phyloP scores from a whole-genome alignment of 2,888 invertebrate species.

The Megamerina dolium region DNA sequence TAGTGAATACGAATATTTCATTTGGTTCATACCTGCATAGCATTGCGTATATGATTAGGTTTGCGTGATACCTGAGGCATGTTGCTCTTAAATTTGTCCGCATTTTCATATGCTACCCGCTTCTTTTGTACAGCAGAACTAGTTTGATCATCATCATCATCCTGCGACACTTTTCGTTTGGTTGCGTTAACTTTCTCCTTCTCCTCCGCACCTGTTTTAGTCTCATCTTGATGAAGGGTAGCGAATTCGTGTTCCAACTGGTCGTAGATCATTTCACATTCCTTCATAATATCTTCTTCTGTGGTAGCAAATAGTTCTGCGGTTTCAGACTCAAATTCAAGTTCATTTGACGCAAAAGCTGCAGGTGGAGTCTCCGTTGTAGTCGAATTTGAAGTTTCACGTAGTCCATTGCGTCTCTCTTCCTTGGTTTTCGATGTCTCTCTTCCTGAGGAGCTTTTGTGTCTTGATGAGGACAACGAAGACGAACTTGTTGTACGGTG shows the following conservation, averaged over 20 bases:
- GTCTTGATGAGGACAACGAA: constrained; percentile 16
- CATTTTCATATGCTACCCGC: constrained; percentile 66
- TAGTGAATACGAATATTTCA: no score
- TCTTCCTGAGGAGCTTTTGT: constrained; percentile 23
- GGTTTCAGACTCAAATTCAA: not conserved
- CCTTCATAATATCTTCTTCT: constrained; percentile 68
- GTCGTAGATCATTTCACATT: constrained; percentile 82
- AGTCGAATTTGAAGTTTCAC: constrained; percentile 14
- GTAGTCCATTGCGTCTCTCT: no score
- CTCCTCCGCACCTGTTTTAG: constrained; percentile 27
- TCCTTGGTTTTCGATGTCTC: constrained; percentile 4
- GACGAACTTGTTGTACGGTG: constrained; percentile 11
- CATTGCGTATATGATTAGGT: constrained; percentile 54
- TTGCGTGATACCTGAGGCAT: constrained; percentile 50
- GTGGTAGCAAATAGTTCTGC: constrained; percentile 45
- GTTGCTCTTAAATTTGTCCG: constrained; percentile 47
- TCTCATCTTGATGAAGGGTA: constrained; percentile 30
- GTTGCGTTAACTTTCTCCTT: constrained; percentile 7
- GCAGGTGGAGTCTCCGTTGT: constrained; percentile 1
- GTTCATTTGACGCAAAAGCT: constrained; percentile 1
- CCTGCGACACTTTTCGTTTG: constrained; percentile 34
- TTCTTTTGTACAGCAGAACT: constrained; percentile 53
- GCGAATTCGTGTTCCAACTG: constrained; percentile 57
- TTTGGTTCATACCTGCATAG: constrained; percentile 50
- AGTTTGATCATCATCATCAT: constrained; percentile 45